Evolutionary conservation across 2,888 invertebrate species (phyloP).

Genomic region (Eilema depressum): DNA sequence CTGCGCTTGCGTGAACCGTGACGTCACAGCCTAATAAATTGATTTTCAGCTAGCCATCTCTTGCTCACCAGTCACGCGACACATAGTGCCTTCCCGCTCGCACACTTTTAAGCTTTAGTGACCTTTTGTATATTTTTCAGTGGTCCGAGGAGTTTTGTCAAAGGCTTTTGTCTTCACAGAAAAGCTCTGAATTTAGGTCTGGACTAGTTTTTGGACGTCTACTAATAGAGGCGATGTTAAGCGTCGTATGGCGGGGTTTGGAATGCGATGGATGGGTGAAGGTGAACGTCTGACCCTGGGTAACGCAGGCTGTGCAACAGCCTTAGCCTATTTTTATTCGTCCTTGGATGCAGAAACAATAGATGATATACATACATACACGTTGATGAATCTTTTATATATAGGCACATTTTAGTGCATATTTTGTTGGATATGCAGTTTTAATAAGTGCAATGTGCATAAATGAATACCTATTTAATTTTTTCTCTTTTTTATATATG

Average conservation of each 20-base stretch:
- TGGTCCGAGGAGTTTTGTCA: conserved; percentile 74
- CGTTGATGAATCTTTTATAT: not conserved
- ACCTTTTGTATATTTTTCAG: conserved; percentile 84
- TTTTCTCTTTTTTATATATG: too few species aligned
- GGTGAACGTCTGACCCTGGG: conserved; percentile 26
- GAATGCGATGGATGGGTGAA: conserved; percentile 37
- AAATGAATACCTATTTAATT: not conserved
- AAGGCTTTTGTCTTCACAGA: conserved; percentile 80
- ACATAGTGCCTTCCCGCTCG: conserved; percentile 64
- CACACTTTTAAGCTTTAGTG: conserved; percentile 75
- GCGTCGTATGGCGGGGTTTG: conserved; percentile 35
- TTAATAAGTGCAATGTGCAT: not conserved
- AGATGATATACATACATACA: not conserved
- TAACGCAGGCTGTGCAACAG: not conserved
- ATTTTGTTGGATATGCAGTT: not conserved
- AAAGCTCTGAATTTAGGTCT: conserved; percentile 72
- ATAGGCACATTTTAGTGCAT: not conserved
- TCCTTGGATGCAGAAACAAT: conserved; percentile 9
- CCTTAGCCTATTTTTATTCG: conserved; percentile 27
- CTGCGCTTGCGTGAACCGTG: conserved; percentile 80
- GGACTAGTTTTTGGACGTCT: conserved; percentile 62
- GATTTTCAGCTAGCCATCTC: conserved; percentile 82
- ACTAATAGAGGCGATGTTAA: conserved; percentile 20
- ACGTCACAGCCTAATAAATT: conserved; percentile 87
- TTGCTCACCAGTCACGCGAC: conserved; percentile 45